Conservation (phyloP, 2,797 vertebrate genomes). For the Pipistrellus pipistrellus region DNA sequence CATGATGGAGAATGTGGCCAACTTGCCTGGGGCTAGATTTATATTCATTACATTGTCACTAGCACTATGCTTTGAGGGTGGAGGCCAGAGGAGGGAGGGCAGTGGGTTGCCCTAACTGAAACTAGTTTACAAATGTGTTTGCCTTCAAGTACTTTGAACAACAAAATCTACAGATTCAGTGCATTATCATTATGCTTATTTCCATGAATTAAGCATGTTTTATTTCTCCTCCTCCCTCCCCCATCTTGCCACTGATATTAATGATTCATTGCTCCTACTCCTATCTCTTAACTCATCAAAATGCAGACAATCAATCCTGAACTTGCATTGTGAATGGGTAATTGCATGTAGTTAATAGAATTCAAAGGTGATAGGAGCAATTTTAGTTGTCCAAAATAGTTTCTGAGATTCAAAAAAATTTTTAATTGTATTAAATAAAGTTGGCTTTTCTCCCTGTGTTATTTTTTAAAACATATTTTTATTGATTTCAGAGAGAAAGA, state of each 20-base stretch:
- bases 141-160: neutral
- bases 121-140: neutral
- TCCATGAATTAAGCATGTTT: neutral
- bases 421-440: neutral
- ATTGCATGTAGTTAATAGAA: neutral
- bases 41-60: neutral
- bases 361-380: neutral
- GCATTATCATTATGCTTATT: neutral
- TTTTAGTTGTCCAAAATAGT: neutral
- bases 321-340: fast-evolving
- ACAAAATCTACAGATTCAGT: neutral
- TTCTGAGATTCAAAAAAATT: neutral
- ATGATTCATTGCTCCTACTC: fast-evolving
- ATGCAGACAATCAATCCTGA: neutral
- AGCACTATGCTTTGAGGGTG: neutral
- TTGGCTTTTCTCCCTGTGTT: neutral
- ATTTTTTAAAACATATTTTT: neutral
- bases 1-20: neutral
- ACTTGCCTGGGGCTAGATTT: neutral
- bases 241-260: neutral
- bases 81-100: neutral
- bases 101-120: neutral
- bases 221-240: neutral
- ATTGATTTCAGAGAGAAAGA: too few species aligned
- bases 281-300: neutral